A percentile compares a stretch with the other conserved stretches of the same genome.
phyloP scores from a whole-genome alignment of 1,140 invertebrate species.

The Bicyclus anynana region DNA sequence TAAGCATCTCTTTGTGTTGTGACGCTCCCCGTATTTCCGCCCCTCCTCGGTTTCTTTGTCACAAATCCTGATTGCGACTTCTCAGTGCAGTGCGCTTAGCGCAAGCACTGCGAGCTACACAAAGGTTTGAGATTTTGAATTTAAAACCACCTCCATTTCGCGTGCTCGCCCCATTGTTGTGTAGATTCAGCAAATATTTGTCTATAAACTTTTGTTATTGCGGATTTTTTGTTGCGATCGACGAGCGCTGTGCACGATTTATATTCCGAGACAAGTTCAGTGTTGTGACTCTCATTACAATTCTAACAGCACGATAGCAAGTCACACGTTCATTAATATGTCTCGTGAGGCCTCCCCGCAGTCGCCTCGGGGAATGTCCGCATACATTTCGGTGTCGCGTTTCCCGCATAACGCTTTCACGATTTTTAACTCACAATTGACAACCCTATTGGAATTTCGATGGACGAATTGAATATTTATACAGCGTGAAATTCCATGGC shows the following conservation, averaged over 20 bases:
- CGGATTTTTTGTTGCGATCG: background rate
- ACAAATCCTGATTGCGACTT: constrained; percentile 41
- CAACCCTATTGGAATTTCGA: constrained; percentile 6
- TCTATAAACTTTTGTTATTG: constrained; percentile 4
- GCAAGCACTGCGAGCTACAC: constrained; percentile 27
- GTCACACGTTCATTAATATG: constrained; percentile 54
- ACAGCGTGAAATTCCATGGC: constrained; percentile 4
- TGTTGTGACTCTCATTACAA: constrained; percentile 38
- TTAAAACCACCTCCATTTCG: constrained; percentile 32
- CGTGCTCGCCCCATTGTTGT: constrained; percentile 25
- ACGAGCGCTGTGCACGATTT: background rate
- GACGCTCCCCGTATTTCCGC: constrained; percentile 46
- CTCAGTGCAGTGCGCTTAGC: constrained; percentile 32
- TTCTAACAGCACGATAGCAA: constrained; percentile 40
- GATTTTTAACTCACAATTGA: constrained; percentile 10
- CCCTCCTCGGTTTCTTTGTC: constrained; percentile 38
- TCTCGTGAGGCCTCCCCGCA: constrained; percentile 39
- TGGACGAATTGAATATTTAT: constrained; percentile 15
- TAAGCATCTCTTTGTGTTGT: constrained; percentile 44
- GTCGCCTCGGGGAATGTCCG: constrained; percentile 41
- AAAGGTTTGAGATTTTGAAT: constrained; percentile 35
- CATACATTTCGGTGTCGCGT: constrained; percentile 41
- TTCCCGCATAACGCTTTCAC: constrained; percentile 49
- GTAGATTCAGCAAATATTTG: constrained; percentile 23
- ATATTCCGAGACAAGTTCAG: constrained; percentile 1